Evolutionary conservation across 1,140 invertebrate species (phyloP), one percentile per base, ranked within the genome.

Genomic region (Wasmannia auropunctata): DNA sequence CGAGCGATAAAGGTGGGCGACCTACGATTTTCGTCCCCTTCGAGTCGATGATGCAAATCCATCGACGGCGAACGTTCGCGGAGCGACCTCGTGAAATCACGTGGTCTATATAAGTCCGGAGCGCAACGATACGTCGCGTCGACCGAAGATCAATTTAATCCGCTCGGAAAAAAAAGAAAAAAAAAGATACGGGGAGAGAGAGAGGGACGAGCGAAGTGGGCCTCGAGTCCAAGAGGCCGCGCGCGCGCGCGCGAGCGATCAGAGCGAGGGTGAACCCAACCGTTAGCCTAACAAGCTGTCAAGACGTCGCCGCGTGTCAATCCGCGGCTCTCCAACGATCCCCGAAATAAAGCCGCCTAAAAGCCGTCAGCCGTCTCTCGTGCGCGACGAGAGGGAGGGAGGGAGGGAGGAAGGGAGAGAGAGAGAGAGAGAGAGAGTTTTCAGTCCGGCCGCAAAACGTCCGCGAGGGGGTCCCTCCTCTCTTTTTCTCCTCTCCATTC

Each of bases 221-320:
- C 37, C 60, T 49, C 58, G 86, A 86, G 87, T 76, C 43, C 31
- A 62, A 43, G 34, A 54, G 67, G 60, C 49, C 54, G 60, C 16
- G 31, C 37, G 31, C 63, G n/a, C n/a, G n/a, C n/a, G n/a, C n/a
- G n/a, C n/a, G n/a, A n/a, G n/a, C n/a, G n/a, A n/a, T n/a, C n/a
- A n/a, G n/a, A n/a, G n/a, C n/a, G 63, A 80, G 77, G 77, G 77
- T 56, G 28, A 90, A 75, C n/a, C n/a, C n/a, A n/a, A n/a, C 90
- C 92, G 92, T 94, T 93, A 93, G 91, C 90, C 92, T 94, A 94
- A 94, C 93, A 94, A 94, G 93, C 93, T 94, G 93, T 94, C 93
- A 94, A 94, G 93, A 94, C 93, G 93, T 94, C 93, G 93, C 89
- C 92, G 93, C 93, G 91, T 93, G 94, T 94, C 93, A 94, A 90